Base-by-base conservation (phyloP, 2,888 invertebrate species). In the Pimpla rufipes region DNA sequence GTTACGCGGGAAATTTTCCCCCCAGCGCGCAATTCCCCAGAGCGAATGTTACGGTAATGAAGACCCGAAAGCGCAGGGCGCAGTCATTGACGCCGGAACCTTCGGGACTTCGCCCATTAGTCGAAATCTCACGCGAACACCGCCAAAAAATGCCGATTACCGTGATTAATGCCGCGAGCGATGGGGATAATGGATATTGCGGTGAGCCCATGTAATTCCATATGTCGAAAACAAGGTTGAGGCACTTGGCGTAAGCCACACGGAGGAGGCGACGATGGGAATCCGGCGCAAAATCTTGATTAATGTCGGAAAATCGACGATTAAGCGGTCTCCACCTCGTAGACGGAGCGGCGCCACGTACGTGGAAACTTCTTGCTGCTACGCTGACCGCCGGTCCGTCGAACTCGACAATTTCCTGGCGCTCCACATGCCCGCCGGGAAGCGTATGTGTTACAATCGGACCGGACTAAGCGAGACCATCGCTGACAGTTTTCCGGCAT, bases 281-380 rank as follows among this genome's bases (percentile, higher is more conserved):
- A 77, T 35, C 47, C 6, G 47, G 80, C 80, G 83, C 83, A 83
- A 83, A 83, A 83, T 74, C 77, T 68, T 83, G 77, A 83, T 80
- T 83, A 83, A 83, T 83, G 73, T 70, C 68, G 50, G 80, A 83
- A 83, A 83, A 83, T 77, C 73, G 64, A 68, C 73, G 73, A 80
- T 80, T 80, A 83, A 80, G 77, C 80, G 83, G 62, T 80, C 67
- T 45, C 68, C 45, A 29, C 5, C 45, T 66, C 75, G 55, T 50
- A 66, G 75, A 68, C 73, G 42, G 40, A 45, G 45, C 55, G 77
- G 71, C 23, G 52, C 62, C 64, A 42, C 42, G 68, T 47, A 62
- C 68, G 66, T 68, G 21, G 45, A 68, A 80, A 83, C 62, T 83
- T 83, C 68, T 83, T 80, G 83, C 77, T 18, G 35, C 47, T 62